Evolutionary conservation across 2,797 vertebrate genomes (phyloP), one percentile per base, ranked within the genome.

Genomic region (Acanthurus tractus): DNA sequence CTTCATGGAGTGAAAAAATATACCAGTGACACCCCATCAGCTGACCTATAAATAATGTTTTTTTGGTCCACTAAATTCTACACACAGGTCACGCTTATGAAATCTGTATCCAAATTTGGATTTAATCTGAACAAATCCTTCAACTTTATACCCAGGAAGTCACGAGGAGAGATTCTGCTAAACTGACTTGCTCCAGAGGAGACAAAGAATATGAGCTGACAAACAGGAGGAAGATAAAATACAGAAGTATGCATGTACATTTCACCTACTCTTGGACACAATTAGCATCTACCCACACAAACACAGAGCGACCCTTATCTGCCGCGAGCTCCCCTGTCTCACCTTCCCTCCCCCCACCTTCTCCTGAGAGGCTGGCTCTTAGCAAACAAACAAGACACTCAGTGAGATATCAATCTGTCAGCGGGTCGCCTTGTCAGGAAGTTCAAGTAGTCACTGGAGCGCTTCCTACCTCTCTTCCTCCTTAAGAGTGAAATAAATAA

Each of bases 331-430:
- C 59, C 68, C 59, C 36, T 53, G 12, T 56, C 42, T 63, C 62
- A 68, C 81, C 81, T 73, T 23, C 1, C 85, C 83, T n/a, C 84
- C 74, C 74, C 50, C 29, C 25, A 4, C 29, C 29, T 34, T 9
- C 66, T 63, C 42, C 66, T 2, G 63, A 85, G 80, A 78, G 76
- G 63, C 67, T 65, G 62, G 64, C 58, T 91, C 92, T 94, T 74
- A 82, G 79, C 85, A 96, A 95, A 96, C 95, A 96, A 96, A 96
- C 93, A 94, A 52, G 55, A 88, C 94, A 95, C 95, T 96, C 93
- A 81, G 79, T 63, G 88, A 95, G 83, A 0, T 94, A 96, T 96
- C 94, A 92, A 92, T 94, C 95, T 96, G 96, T 96, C 94, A 94
- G 86, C 87, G 34, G 91, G 88, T 84, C 73, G 81, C 89, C 93